Percentiles rank a stretch among this genome's conserved stretches.
phyloP scores from a whole-genome alignment of 2,888 invertebrate species.

The Gisinianus flammeolus region DNA sequence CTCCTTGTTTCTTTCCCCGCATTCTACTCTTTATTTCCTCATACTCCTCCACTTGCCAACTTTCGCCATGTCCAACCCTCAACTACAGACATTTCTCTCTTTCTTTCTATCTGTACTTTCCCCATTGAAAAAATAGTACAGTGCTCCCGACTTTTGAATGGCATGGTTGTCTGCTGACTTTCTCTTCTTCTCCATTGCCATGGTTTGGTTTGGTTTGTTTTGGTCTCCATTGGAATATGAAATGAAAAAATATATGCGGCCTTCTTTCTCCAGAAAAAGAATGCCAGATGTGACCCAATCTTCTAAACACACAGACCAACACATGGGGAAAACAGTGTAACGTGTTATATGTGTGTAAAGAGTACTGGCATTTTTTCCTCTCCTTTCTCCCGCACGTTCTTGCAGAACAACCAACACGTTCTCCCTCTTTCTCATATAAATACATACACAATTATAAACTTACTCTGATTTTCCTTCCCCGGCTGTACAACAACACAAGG shows the following conservation, averaged over 20 bases:
- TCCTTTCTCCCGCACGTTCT: neutral
- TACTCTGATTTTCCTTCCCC: no score
- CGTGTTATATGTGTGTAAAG: neutral
- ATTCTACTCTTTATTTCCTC: no score
- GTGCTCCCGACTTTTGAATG: neutral
- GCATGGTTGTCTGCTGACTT: neutral
- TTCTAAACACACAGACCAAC: neutral
- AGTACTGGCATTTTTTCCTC: neutral
- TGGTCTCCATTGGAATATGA: neutral
- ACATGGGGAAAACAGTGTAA: neutral
- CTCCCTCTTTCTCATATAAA: no score
- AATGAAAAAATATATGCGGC: neutral
- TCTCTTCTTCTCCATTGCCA: neutral
- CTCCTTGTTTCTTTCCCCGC: neutral
- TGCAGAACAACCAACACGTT: no score
- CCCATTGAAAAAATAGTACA: neutral
- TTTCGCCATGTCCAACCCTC: neutral
- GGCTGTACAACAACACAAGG: no score
- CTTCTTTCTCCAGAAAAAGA: neutral
- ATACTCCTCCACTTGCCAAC: no score
- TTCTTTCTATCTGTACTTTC: neutral
- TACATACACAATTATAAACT: no score
- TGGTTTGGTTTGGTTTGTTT: neutral
- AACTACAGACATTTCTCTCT: neutral
- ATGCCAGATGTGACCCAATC: slow-evolving; percentile 21